These are phyloP conservation scores for Platycnemis pennipes DNA, from an alignment of 2,888 invertebrate species.

Conservation along the genomic window DNA sequence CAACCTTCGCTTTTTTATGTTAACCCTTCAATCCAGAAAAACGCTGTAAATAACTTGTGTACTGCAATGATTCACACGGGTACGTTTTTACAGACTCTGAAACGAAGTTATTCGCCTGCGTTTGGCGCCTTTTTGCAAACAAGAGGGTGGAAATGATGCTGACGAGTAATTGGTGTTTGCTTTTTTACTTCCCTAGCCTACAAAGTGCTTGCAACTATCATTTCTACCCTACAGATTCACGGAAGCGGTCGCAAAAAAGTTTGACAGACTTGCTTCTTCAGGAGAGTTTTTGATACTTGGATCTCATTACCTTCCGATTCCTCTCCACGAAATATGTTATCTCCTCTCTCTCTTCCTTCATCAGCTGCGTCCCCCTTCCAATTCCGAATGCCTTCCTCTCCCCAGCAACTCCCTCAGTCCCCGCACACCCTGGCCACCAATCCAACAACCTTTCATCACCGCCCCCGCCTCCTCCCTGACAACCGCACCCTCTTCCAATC, in stretches of 20 bases:
- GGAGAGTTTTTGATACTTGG: neutral
- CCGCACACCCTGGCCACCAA: neutral
- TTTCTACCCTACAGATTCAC: no score
- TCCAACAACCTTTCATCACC: neutral
- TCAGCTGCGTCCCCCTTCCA: neutral
- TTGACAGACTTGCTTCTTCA: neutral
- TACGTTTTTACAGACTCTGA: no score
- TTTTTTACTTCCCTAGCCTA: neutral
- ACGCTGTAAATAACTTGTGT: no score
- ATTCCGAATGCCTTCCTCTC: neutral
- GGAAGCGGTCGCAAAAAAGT: neutral
- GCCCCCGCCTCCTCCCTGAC: neutral
- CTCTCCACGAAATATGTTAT: neutral
- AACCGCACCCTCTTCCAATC: neutral
- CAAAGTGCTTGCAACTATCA: no score
- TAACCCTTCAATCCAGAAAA: no score
- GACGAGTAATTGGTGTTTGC: neutral
- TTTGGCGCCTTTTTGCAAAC: neutral
- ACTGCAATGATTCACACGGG: no score
- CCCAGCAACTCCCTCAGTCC: neutral
- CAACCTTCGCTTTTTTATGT: no score
- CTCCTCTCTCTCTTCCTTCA: neutral
- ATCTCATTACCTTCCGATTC: slow-evolving; percentile 1
- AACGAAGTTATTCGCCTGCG: neutral
- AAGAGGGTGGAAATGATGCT: neutral